Evolutionary conservation across 2,797 vertebrate genomes (phyloP).

Genomic region (Champsocephalus esox): DNA sequence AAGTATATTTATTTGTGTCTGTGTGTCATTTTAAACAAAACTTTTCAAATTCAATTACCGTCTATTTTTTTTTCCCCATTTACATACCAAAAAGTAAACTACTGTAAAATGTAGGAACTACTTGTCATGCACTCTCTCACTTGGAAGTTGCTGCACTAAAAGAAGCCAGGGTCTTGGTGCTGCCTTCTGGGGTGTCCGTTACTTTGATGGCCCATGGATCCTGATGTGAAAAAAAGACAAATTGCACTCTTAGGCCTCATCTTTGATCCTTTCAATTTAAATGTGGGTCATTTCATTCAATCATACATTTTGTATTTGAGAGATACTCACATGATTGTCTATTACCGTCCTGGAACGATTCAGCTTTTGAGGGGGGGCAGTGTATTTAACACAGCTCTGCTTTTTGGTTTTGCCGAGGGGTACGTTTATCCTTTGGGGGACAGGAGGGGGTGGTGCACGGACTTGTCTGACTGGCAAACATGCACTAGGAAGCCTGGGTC

Average conservation of each 20-base stretch:
- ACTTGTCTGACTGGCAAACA: not conserved
- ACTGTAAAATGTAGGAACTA: not conserved
- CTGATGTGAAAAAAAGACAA: constrained; percentile 43
- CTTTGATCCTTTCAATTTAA: constrained; percentile 5
- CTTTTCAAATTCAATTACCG: not conserved
- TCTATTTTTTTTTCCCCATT: not conserved
- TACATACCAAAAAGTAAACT: not conserved
- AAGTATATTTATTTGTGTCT: too few relatives aligned
- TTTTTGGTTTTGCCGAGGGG: not conserved
- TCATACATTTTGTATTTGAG: constrained; percentile 17
- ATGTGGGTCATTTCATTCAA: not conserved
- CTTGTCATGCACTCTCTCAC: constrained; percentile 58
- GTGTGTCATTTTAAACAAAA: not conserved
- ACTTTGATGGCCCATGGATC: constrained; percentile 70
- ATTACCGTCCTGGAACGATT: constrained; percentile 62
- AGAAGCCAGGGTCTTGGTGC: constrained; percentile 67
- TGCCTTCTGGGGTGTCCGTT: constrained; percentile 73
- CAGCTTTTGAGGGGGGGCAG: constrained; percentile 21
- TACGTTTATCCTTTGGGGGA: constrained; percentile 42
- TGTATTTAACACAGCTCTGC: constrained; percentile 33
- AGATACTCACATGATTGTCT: constrained; percentile 65
- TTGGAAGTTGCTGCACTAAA: constrained; percentile 64
- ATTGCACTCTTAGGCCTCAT: constrained; percentile 11
- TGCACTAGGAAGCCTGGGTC: constrained; percentile 30
- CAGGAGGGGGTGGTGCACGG: constrained; percentile 67